Percentiles rank a stretch among this genome's conserved stretches.
Evolutionary conservation across 1,140 invertebrate species (phyloP).

Genomic region (Microplitis demolitor): DNA sequence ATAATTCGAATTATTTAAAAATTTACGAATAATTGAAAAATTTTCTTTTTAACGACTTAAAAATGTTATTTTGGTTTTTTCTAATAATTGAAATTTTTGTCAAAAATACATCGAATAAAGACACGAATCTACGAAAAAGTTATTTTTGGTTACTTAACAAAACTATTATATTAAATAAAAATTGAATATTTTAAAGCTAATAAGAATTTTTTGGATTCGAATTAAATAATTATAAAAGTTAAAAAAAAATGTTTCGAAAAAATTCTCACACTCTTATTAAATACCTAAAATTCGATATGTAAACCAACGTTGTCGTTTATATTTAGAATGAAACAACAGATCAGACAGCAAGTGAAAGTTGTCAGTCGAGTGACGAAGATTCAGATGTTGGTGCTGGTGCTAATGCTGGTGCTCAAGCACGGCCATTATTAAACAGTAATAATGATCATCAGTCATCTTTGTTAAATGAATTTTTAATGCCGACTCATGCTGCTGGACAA

Average conservation of each 20-base stretch:
- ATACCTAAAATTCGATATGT: no score
- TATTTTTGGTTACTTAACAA: no score
- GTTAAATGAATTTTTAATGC: constrained; percentile 35
- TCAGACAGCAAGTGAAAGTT: constrained; percentile 49
- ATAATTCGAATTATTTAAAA: no score
- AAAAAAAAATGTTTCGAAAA: background rate
- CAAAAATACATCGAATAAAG: no score
- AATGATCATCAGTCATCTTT: constrained; percentile 36
- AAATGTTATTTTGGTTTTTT: no score
- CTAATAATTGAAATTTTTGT: no score
- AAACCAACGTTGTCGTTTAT: background rate
- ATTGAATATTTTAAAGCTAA: no score
- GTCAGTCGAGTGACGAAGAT: constrained; percentile 54
- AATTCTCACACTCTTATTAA: no score
- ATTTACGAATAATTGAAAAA: no score
- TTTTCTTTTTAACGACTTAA: no score
- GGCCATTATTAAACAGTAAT: constrained; percentile 30
- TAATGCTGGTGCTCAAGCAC: constrained; percentile 30
- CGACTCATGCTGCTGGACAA: constrained; percentile 34
- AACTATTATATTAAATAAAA: no score
- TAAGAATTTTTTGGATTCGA: background rate
- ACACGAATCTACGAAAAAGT: no score
- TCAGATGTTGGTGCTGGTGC: constrained; percentile 40
- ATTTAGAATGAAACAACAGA: constrained; percentile 46
- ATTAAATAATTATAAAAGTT: background rate